Evolutionary conservation across 2,888 invertebrate genomes (phyloP).

Genomic region (Nymphalis urticae): DNA sequence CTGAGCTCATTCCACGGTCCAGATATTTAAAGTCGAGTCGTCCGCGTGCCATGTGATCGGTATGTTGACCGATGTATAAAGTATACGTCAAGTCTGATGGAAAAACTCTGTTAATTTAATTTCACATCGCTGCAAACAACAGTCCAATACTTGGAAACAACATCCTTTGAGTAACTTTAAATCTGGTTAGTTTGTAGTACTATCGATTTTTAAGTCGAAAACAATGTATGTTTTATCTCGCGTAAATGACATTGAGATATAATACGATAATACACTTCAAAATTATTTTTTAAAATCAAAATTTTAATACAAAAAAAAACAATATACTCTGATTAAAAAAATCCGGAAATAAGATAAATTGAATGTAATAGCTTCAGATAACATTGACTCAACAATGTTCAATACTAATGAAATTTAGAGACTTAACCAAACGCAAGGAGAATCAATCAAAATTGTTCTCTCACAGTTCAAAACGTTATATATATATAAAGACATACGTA

Average conservation of each 20-base stretch:
- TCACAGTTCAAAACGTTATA: too few relatives aligned
- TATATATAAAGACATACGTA: too few relatives aligned
- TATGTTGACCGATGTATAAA: slow-evolving; percentile 34
- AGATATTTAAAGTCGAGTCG: slow-evolving; percentile 39
- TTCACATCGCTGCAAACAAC: slow-evolving; percentile 29
- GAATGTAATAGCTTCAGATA: too few relatives aligned
- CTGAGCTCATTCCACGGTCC: slow-evolving; percentile 39
- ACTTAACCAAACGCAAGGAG: too few relatives aligned
- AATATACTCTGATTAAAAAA: too few relatives aligned
- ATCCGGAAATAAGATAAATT: too few relatives aligned
- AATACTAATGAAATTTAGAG: too few relatives aligned
- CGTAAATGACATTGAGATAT: background rate
- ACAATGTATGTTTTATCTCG: background rate
- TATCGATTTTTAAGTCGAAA: background rate
- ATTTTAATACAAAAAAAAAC: too few relatives aligned
- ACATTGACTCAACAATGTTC: too few relatives aligned
- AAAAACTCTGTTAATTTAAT: slow-evolving; percentile 37
- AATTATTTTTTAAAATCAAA: too few relatives aligned
- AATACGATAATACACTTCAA: too few relatives aligned
- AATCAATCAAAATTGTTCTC: too few relatives aligned
- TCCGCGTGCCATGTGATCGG: slow-evolving; percentile 26
- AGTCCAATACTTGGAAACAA: slow-evolving; percentile 22
- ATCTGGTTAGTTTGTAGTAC: slow-evolving; percentile 1
- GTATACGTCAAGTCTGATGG: slow-evolving; percentile 34
- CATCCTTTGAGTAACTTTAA: slow-evolving; percentile 4